Evolutionary conservation across 1,140 invertebrate species (phyloP), one percentile per base, ranked within the genome.

Genomic region (Drosophila punjabiensis): DNA sequence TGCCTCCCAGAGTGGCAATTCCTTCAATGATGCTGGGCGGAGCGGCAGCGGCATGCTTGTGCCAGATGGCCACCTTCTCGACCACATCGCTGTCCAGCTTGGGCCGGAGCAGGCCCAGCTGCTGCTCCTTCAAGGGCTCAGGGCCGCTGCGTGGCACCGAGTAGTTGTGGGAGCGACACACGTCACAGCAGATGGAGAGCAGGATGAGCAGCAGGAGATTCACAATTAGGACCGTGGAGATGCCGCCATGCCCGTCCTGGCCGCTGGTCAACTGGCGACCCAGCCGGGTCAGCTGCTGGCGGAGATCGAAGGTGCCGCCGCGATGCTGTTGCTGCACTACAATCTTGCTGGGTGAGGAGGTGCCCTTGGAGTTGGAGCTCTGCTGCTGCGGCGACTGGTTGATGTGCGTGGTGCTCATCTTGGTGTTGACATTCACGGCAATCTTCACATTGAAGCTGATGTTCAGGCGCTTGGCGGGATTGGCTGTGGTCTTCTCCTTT

Each of bases 391-490:
- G 48, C 20, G n/a, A 13, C 32, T 53, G 60, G 14, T 65, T 85
- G n/a, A 84, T 71, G 45, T 81, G 66, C 9, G 63, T 84, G 18
- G 62, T 67, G 18, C 41, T 66, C 81, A 79, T 89, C 71, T 77
- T 90, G 9, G 85, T 89, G 43, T 89, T 85, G 1, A 90, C 85
- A 85, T 89, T 89, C 4, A 89, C 85, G 24, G 85, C 79, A n/a
- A 89, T 89, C 81, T 89, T 89, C 3, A 89, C 75, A 82, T 90
- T 90, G 32, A 89, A 90, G 55, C 82, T 89, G 35, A 90, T 79
- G 41, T 89, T 90, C 7, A 89, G 58, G 7, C 86, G 79, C 33
- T 52, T 81, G 1, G 74, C 30, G n/a, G 60, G 53, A 41, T 7
- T 37, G 4, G 16, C 18, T 7, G 30, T 14, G 9, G 53, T 11